These are phyloP conservation scores for Microtus pennsylvanicus DNA, from an alignment of 2,113 vertebrate genomes.

Conservation along the genomic window DNA sequence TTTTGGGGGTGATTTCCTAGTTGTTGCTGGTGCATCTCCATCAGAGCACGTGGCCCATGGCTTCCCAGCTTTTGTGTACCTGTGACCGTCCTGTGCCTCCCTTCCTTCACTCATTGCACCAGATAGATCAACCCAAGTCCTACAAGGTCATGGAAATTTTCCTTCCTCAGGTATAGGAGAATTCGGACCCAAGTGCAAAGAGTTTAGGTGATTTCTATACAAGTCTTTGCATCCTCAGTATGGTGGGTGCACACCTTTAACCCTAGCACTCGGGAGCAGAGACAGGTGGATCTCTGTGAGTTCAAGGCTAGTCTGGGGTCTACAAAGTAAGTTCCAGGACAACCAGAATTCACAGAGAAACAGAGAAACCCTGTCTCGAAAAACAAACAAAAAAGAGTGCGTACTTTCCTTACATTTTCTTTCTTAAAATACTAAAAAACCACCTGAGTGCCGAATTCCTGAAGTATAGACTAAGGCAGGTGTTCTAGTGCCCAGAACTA, in stretches of 20 bases:
- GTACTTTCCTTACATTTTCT: background rate
- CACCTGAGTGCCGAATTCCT: background rate
- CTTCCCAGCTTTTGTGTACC: background rate
- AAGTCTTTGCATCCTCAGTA: background rate
- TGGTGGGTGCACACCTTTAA: too few species aligned
- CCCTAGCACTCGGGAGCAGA: too few species aligned
- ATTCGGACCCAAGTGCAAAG: background rate
- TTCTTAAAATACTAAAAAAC: background rate
- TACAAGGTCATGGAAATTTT: background rate
- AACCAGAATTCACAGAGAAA: too few species aligned
- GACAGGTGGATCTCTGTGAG: too few species aligned
- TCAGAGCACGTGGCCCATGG: background rate
- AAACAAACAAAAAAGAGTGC: background rate
- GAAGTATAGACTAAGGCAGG: background rate
- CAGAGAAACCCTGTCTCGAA: too few species aligned
- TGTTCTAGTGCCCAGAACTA: background rate
- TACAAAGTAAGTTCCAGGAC: too few species aligned
- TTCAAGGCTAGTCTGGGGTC: too few species aligned
- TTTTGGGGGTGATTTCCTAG: background rate
- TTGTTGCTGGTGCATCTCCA: background rate
- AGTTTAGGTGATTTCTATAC: background rate
- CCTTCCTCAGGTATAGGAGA: background rate
- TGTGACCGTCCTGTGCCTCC: background rate
- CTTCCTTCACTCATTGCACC: background rate
- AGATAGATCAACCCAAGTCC: background rate